phyloP scores from a whole-genome alignment of 1,140 invertebrate genomes.

The Zaprionus taronus region DNA sequence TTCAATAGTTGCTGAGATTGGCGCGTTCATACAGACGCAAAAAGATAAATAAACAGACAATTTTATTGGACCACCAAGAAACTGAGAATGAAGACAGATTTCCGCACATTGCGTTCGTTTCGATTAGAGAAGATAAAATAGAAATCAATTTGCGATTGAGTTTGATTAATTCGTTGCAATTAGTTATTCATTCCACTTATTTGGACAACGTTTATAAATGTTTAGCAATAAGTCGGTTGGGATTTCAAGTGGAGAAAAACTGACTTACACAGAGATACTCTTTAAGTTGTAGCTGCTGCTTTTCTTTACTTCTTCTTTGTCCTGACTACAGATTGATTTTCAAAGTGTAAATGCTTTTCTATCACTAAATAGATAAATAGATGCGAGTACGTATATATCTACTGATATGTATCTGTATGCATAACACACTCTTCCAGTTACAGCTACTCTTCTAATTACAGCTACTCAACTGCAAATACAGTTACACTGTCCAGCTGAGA shows the following conservation, averaged over 20 bases:
- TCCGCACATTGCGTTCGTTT: neutral
- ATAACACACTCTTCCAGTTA: too few species aligned
- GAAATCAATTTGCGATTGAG: neutral
- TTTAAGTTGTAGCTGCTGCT: too few species aligned
- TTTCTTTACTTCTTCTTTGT: too few species aligned
- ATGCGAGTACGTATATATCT: too few species aligned
- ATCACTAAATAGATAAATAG: too few species aligned
- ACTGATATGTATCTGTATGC: too few species aligned
- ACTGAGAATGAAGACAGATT: neutral
- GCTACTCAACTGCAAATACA: neutral
- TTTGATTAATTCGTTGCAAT: neutral
- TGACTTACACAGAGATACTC: too few species aligned
- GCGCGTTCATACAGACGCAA: neutral
- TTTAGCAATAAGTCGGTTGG: neutral
- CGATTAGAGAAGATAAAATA: neutral
- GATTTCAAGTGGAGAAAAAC: too few species aligned
- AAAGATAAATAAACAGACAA: too few species aligned
- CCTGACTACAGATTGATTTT: too few species aligned
- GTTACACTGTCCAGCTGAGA: neutral
- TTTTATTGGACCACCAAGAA: neutral
- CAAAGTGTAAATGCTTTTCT: too few species aligned
- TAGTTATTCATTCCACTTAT: neutral
- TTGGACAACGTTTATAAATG: neutral
- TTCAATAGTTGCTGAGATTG: constrained; percentile 46
- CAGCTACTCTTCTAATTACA: neutral